Evolutionary conservation across 2,797 vertebrate genomes (phyloP), one percentile per base, ranked within the genome.

Genomic region (Sebastolobus altivelis): DNA sequence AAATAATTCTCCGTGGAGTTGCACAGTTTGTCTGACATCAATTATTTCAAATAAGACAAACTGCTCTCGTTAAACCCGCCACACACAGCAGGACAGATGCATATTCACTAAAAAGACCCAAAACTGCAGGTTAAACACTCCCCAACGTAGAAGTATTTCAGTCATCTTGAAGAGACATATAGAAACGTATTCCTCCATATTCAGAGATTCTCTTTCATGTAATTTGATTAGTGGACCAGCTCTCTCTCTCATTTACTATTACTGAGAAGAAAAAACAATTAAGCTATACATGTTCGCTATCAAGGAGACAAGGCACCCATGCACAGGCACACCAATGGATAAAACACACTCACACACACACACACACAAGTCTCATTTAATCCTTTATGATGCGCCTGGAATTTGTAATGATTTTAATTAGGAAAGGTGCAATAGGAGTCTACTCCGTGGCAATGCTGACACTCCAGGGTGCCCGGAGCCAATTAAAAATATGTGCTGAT

Each of bases 401-500:
- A 94, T 94, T 94, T 91, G 89, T 94, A 94, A 94, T 93, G 88
- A 94, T 94, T 95, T 95, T 95, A 95, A 95, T 96, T 95, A 95
- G 93, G 80, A 89, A 93, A 95, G 92, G 92, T 95, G 90, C 92
- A 81, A 91, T 90, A 89, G 86, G 86, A 94, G 86, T 91, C 90
- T 91, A 86, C 86, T 91, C 83, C 49, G 43, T 91, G 88, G 92
- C 88, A 88, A 82, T 88, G 91, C 90, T 86, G 88, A 93, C 91
- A 92, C 92, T 92, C 93, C 90, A 83, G 92, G 94, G 94, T 92
- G 94, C 94, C 92, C 70, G 89, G 78, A 95, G 95, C 94, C 95
- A 95, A 96, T 95, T 96, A 96, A 95, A 95, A 95, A 93, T 92
- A 94, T 95, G 92, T 93, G 94, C 94, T 95, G 94, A 95, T 95